Conservation (phyloP, 2,113 vertebrate genomes). For the Onychorhynchus coronatus region DNA sequence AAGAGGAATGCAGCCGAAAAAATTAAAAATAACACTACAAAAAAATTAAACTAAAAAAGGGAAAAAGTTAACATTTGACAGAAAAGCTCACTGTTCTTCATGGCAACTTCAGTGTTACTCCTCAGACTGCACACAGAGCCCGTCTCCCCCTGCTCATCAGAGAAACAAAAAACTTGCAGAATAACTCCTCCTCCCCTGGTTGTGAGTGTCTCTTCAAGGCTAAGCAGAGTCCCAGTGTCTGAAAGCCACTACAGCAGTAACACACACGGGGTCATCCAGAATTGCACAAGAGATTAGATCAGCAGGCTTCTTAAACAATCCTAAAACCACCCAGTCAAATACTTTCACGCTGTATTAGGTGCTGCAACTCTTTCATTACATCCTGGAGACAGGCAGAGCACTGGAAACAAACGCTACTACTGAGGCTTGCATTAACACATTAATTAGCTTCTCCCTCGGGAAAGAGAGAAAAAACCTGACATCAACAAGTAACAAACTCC, state of each 20-base stretch:
- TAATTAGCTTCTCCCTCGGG: background rate
- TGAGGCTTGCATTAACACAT: background rate
- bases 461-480: background rate
- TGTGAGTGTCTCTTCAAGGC: background rate
- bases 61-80: background rate
- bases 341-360: background rate
- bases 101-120: background rate
- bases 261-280: background rate
- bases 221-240: background rate
- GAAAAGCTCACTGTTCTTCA: background rate
- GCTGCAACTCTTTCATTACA: background rate
- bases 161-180: background rate
- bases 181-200: background rate
- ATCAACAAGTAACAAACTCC: background rate
- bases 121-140: background rate
- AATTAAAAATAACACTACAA: background rate
- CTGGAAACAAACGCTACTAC: constrained; percentile 7
- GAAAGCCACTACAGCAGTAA: background rate
- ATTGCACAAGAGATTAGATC: background rate
- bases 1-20: background rate
- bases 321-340: background rate
- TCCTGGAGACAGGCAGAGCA: background rate
- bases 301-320: background rate
- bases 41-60: background rate
- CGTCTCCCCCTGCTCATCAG: background rate